Evolutionary conservation across 2,113 vertebrate species (phyloP), one percentile per base, ranked within the genome.

Genomic region (Lampris megalopsis): DNA sequence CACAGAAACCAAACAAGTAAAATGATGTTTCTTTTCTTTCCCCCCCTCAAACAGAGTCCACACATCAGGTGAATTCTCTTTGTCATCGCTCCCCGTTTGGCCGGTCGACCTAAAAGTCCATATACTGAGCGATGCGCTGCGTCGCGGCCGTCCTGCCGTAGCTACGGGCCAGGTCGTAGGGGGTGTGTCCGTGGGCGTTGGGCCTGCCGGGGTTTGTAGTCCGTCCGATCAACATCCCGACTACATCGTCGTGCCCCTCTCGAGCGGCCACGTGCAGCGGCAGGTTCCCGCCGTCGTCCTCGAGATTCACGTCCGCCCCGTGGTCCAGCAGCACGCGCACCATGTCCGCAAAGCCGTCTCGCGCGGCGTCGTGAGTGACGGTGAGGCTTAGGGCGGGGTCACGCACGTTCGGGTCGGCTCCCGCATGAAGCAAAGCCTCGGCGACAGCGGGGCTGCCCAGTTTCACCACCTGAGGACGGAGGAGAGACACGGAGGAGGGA

Each of bases 231-330:
- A 98, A 94, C 73, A 95, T 88, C 75, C 89, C 80, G 76, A 97
- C 94, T 71, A 95, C 95, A 2, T 90, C 90, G 80, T 92, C 89
- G 13, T 97, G 94, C 2, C 97, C 97, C 85, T 95, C 94, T 45
- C 74, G 91, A 37, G 96, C 96, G 35, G 97, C 97, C 91, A 96
- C 84, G 89, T 99, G 96, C 84, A 98, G 65, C 37, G 97, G 96
- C 75, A 97, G 93, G 92, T 98, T 97, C 35, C 96, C 97, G 10
- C 89, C 82, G 5, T 77, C 57, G 69, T 98, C 97, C 76, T 88
- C 85, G 0, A 96, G 61, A 88, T 97, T 97, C 45, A 95, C 92
- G 64, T 98, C 93, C 8, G 96, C 97, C 9, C 93, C 79, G 73
- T 95, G 90, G 47, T 93, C 88, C 84, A 95, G 78, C 75, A 99